Evolutionary conservation across 2,113 vertebrate species (phyloP), one percentile per base, ranked within the genome.

Genomic region (Petroica traversi): DNA sequence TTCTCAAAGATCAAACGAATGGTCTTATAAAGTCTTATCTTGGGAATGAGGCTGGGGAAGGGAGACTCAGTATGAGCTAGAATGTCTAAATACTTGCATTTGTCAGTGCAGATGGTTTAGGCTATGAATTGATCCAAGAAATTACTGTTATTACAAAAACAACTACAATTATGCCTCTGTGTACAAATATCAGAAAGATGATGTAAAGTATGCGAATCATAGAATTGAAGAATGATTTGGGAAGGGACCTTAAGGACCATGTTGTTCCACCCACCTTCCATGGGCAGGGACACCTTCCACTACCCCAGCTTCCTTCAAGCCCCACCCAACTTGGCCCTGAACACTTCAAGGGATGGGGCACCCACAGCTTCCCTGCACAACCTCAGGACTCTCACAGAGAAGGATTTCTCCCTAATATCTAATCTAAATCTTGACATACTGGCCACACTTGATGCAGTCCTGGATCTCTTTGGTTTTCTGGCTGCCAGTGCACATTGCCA

Each of bases 221-320:
- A 48, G 46, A 41, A 41, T 0, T 46, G 14, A 8, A 59, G 34
- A 54, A 68, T 7, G 15, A 29, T 34, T 61, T 41, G 40, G 14
- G 40, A 54, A 62, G 12, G 14, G 20, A 36, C 24, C 23, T 66
- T 22, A n/a, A n/a, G 14, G 22, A 36, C 8, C 15, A 4, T 8
- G 4, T 5, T 57, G 58, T 51, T 59, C 28, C 23, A 66, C 12
- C 6, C 15, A 25, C 40, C 31, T 68, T 15, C 14, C 31, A 40
- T 3, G 22, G 41, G 46, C 20, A 68, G 17, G 25, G 22, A 54
- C 34, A 55, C 8, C 3, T 41, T 46, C 14, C 48, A 33, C 2
- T 0, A 4, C 6, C 2, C n/a, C 62, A 48, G 25, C 29, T 4
- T 41, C 8, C 62, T 54, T 2, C 25, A 7, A 61, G 16, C 17